These are phyloP conservation scores for Cynaeus angustus DNA, from an alignment of 2,888 invertebrate species.

Conservation along the genomic window DNA sequence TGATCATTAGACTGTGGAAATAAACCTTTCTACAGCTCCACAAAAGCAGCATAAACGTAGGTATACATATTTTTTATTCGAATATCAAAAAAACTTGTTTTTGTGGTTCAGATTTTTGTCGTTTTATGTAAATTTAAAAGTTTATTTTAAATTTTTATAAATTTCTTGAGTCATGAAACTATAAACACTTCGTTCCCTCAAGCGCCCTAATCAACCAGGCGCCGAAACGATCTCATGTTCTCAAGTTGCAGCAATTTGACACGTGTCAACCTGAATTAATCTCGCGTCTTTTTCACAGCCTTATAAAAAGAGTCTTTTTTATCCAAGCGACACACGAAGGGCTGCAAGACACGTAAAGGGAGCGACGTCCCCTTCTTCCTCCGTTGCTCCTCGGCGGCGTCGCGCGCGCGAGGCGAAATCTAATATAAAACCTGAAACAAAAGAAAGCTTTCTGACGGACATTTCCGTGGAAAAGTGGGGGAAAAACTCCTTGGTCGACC, in stretches of 20 bases:
- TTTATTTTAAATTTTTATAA: too few species aligned
- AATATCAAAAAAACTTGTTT: too few species aligned
- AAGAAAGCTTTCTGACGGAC: constrained; percentile 71
- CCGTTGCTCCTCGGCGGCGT: constrained; percentile 12
- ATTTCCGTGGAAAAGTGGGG: constrained; percentile 69
- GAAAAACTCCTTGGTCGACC: constrained; percentile 71
- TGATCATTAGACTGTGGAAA: too few species aligned
- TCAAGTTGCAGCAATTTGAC: constrained; percentile 3
- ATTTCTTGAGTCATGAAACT: neutral
- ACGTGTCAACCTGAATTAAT: constrained; percentile 19
- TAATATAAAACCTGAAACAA: constrained; percentile 70
- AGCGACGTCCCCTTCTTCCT: constrained; percentile 9
- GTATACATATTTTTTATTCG: too few species aligned
- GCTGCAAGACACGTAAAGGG: neutral
- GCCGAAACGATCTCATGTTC: constrained; percentile 3
- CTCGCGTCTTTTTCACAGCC: neutral
- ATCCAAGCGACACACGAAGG: neutral
- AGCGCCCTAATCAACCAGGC: constrained; percentile 1
- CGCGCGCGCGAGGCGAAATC: constrained; percentile 63
- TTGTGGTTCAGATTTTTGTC: too few species aligned
- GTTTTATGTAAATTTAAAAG: too few species aligned
- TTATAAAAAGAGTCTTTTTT: constrained; percentile 9
- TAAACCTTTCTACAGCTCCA: too few species aligned
- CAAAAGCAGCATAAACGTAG: too few species aligned
- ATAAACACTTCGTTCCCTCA: neutral